These are phyloP conservation scores for Oscheius onirici DNA, from an alignment of 2,888 invertebrate species.

Conservation along the genomic window DNA sequence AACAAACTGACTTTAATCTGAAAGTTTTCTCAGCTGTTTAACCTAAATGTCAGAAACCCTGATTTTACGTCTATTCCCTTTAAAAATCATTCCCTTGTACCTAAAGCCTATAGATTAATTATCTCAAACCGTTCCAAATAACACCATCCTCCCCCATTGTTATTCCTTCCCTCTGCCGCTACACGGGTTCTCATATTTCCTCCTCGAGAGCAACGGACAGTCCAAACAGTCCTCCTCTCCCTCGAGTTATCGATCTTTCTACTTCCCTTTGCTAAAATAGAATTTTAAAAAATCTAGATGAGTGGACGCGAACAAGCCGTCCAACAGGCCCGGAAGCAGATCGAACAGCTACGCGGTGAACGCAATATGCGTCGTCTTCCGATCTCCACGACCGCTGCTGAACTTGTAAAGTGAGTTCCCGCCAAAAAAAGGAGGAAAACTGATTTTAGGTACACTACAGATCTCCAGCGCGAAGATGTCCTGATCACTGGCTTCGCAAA, in stretches of 20 bases:
- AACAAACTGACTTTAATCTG: too few species aligned
- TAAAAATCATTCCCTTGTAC: too few species aligned
- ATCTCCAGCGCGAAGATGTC: slow-evolving; percentile 55
- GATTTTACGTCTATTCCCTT: too few species aligned
- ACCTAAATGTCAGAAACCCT: too few species aligned
- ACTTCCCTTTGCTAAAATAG: neutral
- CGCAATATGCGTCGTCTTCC: slow-evolving; percentile 43
- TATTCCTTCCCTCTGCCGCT: neutral
- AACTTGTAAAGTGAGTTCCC: slow-evolving; percentile 47
- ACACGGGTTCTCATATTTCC: slow-evolving; percentile 16
- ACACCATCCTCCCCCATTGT: too few species aligned
- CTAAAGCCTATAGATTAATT: too few species aligned
- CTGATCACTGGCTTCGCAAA: slow-evolving; percentile 58
- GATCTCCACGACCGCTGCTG: slow-evolving; percentile 47
- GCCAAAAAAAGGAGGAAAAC: too few species aligned
- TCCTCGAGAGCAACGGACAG: neutral
- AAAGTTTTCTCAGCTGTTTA: too few species aligned
- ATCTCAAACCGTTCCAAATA: too few species aligned
- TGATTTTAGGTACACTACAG: slow-evolving; percentile 53
- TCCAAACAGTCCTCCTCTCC: slow-evolving; percentile 6
- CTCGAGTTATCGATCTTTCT: neutral
- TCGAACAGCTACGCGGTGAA: slow-evolving; percentile 58
- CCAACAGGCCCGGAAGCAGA: slow-evolving; percentile 30
- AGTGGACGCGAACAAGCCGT: slow-evolving; percentile 33
- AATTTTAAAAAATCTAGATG: neutral